These are phyloP conservation scores for Lasioglossum villosulum DNA, from an alignment of 2,888 invertebrate species.

Conservation along the genomic window DNA sequence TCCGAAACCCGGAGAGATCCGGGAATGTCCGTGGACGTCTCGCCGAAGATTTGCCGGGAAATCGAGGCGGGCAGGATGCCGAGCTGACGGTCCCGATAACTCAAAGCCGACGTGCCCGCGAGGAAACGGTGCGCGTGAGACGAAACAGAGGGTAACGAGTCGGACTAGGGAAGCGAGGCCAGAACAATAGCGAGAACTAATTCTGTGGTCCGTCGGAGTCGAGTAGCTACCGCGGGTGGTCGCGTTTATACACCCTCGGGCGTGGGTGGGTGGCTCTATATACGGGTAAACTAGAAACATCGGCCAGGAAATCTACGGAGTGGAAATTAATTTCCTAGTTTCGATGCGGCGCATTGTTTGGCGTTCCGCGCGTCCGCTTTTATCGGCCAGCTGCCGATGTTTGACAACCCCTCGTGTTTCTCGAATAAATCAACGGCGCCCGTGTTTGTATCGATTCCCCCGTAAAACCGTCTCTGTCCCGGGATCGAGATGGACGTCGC, in stretches of 20 bases:
- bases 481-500: neutral
- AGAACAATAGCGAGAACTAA: slow-evolving; percentile 63
- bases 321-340: slow-evolving; percentile 52
- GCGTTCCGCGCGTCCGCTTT: neutral
- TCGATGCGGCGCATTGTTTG: slow-evolving; percentile 6
- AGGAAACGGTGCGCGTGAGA: slow-evolving; percentile 15
- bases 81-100: slow-evolving; percentile 5
- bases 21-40: neutral
- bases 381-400: neutral
- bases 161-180: slow-evolving; percentile 13
- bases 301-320: slow-evolving; percentile 33
- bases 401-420: slow-evolving; percentile 25
- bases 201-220: slow-evolving; percentile 60
- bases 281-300: slow-evolving; percentile 65
- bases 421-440: neutral
- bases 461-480: neutral
- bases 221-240: slow-evolving; percentile 51
- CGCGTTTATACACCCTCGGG: slow-evolving; percentile 38
- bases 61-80: neutral
- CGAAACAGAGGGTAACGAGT: slow-evolving; percentile 22
- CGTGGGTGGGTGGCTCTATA: slow-evolving; percentile 18
- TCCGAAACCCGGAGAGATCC: neutral
- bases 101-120: slow-evolving; percentile 10
- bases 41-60: slow-evolving; percentile 8
- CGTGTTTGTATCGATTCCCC: slow-evolving; percentile 3